Base-by-base conservation (phyloP, 2,888 invertebrate genomes). In the Ferrisia virgata region DNA sequence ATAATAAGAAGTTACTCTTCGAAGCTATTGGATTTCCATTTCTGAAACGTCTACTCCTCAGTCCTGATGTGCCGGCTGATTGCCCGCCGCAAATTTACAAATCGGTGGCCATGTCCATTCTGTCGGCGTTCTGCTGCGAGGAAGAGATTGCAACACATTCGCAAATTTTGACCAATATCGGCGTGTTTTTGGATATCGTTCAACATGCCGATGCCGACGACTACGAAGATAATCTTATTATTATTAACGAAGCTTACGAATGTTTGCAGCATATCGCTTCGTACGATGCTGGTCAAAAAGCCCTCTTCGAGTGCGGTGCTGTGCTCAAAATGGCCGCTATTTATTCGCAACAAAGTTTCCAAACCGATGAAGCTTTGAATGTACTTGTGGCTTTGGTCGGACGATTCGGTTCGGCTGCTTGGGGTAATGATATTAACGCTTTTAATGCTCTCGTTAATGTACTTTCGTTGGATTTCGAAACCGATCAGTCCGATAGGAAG, bases 11-110 rank as follows among this genome's bases (percentile, higher is more conserved):
- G 87, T 91, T 93, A 40, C 90, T 97, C 2, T 96, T 97, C 87
- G 95, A 96, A 89, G 95, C 96, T 0, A 95, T 97, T 87, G 97
- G 97, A 28, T 94, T 95, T 87, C 92, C 93, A 86, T 97, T 97
- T 89, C 89, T 98, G 80, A 93, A 94, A 88, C 93, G 95, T 87
- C 89, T 97, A 82, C 89, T 97, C 36, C 92, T 93, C 69, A 93
- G 93, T 86, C 91, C 92, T 86, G 92, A 93, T 87, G 92, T 94
- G 28, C 94, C 96, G 79, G 94, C 94, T 86, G 96, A 96, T 88
- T 97, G 97, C 87, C 95, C 96, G 3, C 94, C 95, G 0, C 92
- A 94, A 85, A 94, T 97, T 47, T 97, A 96, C 90, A 96, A 96
- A 89, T 96, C 96, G 11, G 94, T 97, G 72, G 96, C 96, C 0